phyloP scores from a whole-genome alignment of 2,888 invertebrate species.

The Boloria selene region DNA sequence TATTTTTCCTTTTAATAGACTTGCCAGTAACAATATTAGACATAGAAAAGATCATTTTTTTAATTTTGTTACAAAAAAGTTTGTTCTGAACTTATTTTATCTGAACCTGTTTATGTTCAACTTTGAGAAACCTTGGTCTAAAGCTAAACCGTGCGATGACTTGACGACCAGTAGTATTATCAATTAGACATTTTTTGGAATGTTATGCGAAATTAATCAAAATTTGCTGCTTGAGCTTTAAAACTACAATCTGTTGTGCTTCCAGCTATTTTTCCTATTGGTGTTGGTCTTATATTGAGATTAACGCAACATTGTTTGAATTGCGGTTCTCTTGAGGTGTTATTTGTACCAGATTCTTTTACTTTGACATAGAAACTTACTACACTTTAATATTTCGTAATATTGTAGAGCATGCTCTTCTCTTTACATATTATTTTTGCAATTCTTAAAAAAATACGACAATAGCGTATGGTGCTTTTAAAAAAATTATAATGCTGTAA shows the following conservation, averaged over 20 bases:
- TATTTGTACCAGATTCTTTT: background rate
- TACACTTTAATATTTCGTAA: background rate
- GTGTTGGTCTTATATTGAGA: conserved; percentile 58
- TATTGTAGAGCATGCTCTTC: conserved; percentile 6
- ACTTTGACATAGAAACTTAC: background rate
- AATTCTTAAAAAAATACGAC: background rate
- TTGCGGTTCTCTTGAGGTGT: background rate
- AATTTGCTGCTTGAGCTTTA: conserved; percentile 39
- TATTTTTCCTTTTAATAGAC: background rate
- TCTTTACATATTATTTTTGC: background rate
- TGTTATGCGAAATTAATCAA: conserved; percentile 33
- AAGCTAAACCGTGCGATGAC: conserved; percentile 45
- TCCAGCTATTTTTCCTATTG: conserved; percentile 55
- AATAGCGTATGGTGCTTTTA: background rate
- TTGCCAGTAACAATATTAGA: background rate
- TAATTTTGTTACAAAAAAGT: background rate
- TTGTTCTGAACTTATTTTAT: no score
- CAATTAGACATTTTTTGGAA: conserved; percentile 23
- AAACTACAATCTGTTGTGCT: conserved; percentile 49
- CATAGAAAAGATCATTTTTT: no score
- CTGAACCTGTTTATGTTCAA: background rate
- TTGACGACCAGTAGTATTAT: conserved; percentile 26
- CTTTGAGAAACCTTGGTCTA: conserved; percentile 19
- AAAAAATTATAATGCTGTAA: background rate
- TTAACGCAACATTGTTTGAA: background rate